Evolutionary conservation across 1,140 invertebrate species (phyloP).

Genomic region (Notospermus geniculatus): DNA sequence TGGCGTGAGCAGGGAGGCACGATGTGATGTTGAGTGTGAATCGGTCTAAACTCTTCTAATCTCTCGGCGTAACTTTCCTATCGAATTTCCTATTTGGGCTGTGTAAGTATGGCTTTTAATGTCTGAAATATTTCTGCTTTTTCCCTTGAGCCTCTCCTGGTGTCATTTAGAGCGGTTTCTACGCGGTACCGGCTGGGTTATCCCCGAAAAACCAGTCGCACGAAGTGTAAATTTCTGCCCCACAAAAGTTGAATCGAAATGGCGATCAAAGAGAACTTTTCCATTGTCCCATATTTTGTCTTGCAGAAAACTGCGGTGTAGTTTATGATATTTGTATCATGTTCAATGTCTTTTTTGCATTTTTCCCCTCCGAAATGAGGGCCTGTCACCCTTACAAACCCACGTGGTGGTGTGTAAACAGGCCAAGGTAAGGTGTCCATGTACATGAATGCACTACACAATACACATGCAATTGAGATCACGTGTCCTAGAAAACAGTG

Average conservation of each 20-base stretch:
- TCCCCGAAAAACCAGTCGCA: not conserved
- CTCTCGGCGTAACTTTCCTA: conserved; percentile 1
- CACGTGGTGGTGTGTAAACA: conserved; percentile 17
- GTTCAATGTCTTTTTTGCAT: not conserved
- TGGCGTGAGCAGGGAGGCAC: not conserved
- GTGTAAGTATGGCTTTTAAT: not conserved
- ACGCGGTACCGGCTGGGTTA: not conserved
- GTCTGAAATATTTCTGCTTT: not conserved
- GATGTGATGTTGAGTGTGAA: conserved; percentile 8
- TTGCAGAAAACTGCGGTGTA: conserved; percentile 3
- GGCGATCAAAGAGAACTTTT: conserved; percentile 46
- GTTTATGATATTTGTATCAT: conserved; percentile 7
- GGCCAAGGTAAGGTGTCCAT: not conserved
- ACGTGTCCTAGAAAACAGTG: no score
- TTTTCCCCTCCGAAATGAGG: no score
- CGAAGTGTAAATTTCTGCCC: conserved; percentile 3
- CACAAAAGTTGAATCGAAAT: conserved; percentile 41
- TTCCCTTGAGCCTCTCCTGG: not conserved
- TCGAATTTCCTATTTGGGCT: not conserved
- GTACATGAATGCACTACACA: not conserved
- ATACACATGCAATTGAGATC: conserved; percentile 3
- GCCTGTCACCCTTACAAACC: conserved; percentile 2
- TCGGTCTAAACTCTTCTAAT: conserved; percentile 6
- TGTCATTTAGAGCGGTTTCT: not conserved
- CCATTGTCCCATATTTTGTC: conserved; percentile 12